These are phyloP conservation scores for Diprion similis DNA, from an alignment of 1,140 invertebrate genomes.

Conservation along the genomic window DNA sequence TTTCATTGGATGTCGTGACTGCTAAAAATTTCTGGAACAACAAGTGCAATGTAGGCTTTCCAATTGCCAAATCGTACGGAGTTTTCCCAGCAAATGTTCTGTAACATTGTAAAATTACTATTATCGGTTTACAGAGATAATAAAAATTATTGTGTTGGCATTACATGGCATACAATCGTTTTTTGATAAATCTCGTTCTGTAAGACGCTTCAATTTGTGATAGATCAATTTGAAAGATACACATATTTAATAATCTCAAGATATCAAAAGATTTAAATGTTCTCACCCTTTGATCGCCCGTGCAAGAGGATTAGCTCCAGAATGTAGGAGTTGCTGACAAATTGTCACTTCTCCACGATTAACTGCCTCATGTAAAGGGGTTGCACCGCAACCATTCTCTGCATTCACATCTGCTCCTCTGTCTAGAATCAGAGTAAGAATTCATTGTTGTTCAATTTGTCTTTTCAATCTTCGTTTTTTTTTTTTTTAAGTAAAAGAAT, in stretches of 20 bases:
- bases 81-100: conserved; percentile 61
- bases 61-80: conserved; percentile 60
- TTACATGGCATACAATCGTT: conserved; percentile 2
- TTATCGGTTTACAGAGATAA: conserved; percentile 16
- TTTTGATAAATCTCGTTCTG: too few species aligned
- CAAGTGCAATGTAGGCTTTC: conserved; percentile 56
- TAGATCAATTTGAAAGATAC: too few species aligned
- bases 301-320: conserved; percentile 66
- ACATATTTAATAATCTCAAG: too few species aligned
- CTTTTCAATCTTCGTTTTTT: conserved; percentile 11
- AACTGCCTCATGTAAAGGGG: conserved; percentile 71
- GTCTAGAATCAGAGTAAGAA: conserved; percentile 48
- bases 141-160: conserved; percentile 14
- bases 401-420: conserved; percentile 63
- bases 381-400: conserved; percentile 66
- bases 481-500: not conserved
- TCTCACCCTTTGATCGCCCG: conserved; percentile 64
- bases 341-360: conserved; percentile 64
- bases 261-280: not conserved
- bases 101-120: conserved; percentile 24
- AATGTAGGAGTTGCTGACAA: conserved; percentile 64
- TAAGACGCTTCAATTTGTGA: too few species aligned
- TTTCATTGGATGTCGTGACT: conserved; percentile 45
- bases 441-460: too few species aligned
- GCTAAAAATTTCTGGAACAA: conserved; percentile 52